Evolutionary conservation across 2,888 invertebrate genomes (phyloP), one percentile per base, ranked within the genome.

Genomic region (Melieria crassipennis): DNA sequence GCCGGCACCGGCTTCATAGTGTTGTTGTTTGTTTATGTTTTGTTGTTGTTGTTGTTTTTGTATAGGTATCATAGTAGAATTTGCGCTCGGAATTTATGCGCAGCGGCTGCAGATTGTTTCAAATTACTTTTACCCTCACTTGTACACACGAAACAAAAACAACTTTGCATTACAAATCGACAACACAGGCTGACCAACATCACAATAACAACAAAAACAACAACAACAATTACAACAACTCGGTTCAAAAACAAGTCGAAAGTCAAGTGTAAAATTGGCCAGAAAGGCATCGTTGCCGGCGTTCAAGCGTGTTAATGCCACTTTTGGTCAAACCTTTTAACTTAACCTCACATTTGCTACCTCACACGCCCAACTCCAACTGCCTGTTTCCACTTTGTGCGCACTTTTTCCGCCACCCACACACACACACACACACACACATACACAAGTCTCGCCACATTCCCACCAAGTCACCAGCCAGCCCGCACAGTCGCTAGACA

Each of bases 21-120:
- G 43, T 13, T 58, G 50, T 70, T 66, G 67, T 72, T 47, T 48
- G 68, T 55, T 65, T 72, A 63, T 30, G 3, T 30, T 30, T 69
- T 52, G 10, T 60, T 62, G 57, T 65, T 71, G 71, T 57, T 58
- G 57, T 57, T 13, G 16, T 57, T 13, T 13, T 57, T 16, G 9
- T 57, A 13, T 58, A 7, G 10, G 16, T 2, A 10, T 58, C 10
- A 10, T 7, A 10, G 58, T 58, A 16, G 58, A 10, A 58, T 13
- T 7, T 13, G 13, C 52, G 13, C 52, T 52, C 10, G 52, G 11
- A 16, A 13, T 58, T 58, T 16, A 16, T 5, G 58, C 16, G 30
- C 11, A 42, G 42, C 30, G 16, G 42, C 10, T 30, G 58, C 58
- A 58, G 16, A 58, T 58, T 58, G 58, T 58, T 58, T 58, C 58